Conservation (phyloP, 2,113 vertebrate species). For the Tympanuchus pallidicinctus region DNA sequence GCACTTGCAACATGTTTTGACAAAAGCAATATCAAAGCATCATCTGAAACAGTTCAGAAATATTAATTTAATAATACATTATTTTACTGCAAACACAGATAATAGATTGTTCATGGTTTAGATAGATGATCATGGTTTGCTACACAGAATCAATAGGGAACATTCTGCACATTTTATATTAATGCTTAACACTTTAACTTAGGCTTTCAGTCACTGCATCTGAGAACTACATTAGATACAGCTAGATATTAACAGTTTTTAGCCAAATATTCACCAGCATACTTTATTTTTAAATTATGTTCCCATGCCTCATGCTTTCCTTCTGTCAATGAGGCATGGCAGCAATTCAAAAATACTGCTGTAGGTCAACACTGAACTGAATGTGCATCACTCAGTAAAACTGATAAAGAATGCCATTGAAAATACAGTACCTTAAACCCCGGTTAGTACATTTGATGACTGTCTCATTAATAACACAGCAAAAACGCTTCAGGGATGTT, state of each 20-base stretch:
- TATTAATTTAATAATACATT: neutral
- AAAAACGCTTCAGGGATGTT: slow-evolving; percentile 13
- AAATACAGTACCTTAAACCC: neutral
- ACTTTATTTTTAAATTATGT: neutral
- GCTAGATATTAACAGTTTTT: neutral
- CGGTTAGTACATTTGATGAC: neutral
- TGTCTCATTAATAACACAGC: slow-evolving; percentile 10
- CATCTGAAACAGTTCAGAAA: neutral
- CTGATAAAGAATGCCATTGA: neutral
- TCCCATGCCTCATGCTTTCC: neutral
- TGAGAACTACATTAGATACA: neutral
- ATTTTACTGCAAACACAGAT: neutral
- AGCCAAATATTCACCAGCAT: neutral
- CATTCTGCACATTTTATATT: too few relatives aligned
- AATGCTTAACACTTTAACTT: neutral
- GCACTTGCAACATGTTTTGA: neutral
- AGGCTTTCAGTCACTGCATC: neutral
- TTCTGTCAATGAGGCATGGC: neutral
- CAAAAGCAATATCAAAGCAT: neutral
- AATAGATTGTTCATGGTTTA: neutral
- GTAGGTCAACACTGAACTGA: neutral
- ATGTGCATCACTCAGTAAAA: neutral
- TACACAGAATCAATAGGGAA: neutral
- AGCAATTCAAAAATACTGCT: neutral
- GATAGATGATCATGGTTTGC: neutral